Conservation (phyloP, 2,888 invertebrate species). For the Lottia scabra region DNA sequence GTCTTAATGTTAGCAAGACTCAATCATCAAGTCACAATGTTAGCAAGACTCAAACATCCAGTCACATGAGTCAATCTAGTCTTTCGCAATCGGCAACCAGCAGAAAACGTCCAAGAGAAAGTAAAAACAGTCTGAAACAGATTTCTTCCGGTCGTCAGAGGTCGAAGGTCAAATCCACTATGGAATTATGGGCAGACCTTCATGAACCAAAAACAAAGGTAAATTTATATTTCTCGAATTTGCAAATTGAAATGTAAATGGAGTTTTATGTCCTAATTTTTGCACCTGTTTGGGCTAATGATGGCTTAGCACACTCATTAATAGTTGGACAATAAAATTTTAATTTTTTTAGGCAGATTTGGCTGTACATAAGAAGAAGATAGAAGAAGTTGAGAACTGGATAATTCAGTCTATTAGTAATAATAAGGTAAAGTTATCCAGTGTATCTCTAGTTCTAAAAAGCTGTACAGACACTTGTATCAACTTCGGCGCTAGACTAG, state of each 20-base stretch:
- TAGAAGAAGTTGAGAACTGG: conserved; percentile 81
- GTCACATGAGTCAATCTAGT: background rate
- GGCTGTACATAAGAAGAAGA: conserved; percentile 81
- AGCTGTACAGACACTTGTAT: too few species aligned
- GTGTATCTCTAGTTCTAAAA: background rate
- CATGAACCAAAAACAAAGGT: conserved; percentile 51
- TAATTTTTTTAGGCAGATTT: conserved; percentile 72
- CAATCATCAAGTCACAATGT: conserved; percentile 12
- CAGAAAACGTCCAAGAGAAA: conserved; percentile 20
- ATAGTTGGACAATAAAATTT: too few species aligned
- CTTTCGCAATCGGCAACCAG: background rate
- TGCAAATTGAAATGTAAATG: too few species aligned
- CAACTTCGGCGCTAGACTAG: too few species aligned
- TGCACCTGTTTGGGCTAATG: too few species aligned
- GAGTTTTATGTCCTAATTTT: too few species aligned
- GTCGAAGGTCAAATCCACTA: conserved; percentile 34
- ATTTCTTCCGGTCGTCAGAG: conserved; percentile 11
- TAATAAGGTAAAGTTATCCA: background rate
- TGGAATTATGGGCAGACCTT: conserved; percentile 55
- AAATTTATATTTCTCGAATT: background rate
- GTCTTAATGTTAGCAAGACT: too few species aligned
- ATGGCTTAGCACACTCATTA: too few species aligned
- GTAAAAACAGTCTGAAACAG: conserved; percentile 13
- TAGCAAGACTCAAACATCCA: conserved; percentile 10
- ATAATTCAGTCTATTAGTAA: conserved; percentile 59